Evolutionary conservation across 2,888 invertebrate species (phyloP).

Genomic region (Periphyllus acericola): DNA sequence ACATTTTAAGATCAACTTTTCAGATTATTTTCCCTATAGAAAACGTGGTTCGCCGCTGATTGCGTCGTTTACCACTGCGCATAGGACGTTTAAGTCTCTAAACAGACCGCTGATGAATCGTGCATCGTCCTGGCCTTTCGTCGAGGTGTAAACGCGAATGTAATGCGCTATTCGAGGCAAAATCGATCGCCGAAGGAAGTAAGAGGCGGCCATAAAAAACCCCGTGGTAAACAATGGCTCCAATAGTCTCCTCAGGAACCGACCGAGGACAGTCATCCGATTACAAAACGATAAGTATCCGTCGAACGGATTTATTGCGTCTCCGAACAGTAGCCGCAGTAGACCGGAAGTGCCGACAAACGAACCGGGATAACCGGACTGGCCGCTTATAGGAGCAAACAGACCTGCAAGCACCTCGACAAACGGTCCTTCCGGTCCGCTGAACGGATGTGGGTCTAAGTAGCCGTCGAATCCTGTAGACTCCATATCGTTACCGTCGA

Average conservation of each 20-base stretch:
- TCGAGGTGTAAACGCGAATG: background rate
- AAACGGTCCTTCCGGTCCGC: background rate
- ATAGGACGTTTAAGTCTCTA: background rate
- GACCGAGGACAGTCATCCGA: background rate
- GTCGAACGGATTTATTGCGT: background rate
- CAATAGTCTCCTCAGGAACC: background rate
- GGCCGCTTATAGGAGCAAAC: no score
- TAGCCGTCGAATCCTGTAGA: no score
- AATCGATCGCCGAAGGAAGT: background rate
- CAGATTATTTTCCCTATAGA: background rate
- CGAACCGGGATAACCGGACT: background rate
- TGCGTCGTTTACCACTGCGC: background rate
- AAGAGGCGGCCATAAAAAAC: background rate
- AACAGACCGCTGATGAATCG: background rate
- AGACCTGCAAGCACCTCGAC: no score
- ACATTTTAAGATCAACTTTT: background rate
- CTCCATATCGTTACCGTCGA: background rate
- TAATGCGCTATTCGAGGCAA: slow-evolving; percentile 14
- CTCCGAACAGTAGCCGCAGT: background rate
- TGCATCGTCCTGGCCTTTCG: background rate
- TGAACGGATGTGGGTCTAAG: background rate
- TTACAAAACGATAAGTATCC: background rate
- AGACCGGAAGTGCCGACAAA: background rate
- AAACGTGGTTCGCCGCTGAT: background rate
- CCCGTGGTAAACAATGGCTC: background rate